These are phyloP conservation scores for Megaceryle maxima DNA, from an alignment of 2,113 vertebrate species.

Conservation along the genomic window DNA sequence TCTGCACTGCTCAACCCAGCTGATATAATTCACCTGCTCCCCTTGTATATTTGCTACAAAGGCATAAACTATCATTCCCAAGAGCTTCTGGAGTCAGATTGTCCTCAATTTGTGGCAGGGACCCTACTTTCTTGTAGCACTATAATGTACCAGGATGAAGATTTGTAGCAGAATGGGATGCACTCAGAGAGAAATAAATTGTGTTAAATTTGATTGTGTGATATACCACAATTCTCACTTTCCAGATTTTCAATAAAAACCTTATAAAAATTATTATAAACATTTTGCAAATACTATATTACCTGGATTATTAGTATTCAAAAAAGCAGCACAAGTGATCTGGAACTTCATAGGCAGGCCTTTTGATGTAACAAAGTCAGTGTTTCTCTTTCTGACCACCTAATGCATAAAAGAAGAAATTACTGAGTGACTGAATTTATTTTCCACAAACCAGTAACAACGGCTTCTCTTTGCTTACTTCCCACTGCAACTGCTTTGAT, in stretches of 20 bases:
- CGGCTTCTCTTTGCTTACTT: not conserved
- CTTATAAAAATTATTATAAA: not conserved
- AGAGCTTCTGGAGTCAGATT: not conserved
- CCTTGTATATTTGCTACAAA: not conserved
- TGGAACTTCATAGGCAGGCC: not conserved
- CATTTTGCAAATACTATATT: not conserved
- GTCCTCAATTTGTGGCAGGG: not conserved
- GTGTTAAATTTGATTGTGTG: not conserved
- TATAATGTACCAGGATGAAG: not conserved
- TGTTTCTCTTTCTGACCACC: not conserved
- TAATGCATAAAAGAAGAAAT: not conserved
- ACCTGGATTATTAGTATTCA: not conserved
- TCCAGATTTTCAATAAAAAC: not conserved
- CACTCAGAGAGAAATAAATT: not conserved
- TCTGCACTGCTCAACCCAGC: not conserved
- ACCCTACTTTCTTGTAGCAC: not conserved
- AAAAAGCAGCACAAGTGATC: not conserved
- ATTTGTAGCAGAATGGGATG: not conserved
- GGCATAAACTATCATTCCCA: not conserved
- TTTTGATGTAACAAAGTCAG: not conserved
- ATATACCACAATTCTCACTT: not conserved
- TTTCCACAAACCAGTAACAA: not conserved
- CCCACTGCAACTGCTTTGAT: conserved; percentile 1
- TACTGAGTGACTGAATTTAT: not conserved
- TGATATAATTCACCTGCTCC: not conserved